Evolutionary conservation across 2,797 vertebrate species (phyloP).

Genomic region (Pteronotus mesoamericanus): DNA sequence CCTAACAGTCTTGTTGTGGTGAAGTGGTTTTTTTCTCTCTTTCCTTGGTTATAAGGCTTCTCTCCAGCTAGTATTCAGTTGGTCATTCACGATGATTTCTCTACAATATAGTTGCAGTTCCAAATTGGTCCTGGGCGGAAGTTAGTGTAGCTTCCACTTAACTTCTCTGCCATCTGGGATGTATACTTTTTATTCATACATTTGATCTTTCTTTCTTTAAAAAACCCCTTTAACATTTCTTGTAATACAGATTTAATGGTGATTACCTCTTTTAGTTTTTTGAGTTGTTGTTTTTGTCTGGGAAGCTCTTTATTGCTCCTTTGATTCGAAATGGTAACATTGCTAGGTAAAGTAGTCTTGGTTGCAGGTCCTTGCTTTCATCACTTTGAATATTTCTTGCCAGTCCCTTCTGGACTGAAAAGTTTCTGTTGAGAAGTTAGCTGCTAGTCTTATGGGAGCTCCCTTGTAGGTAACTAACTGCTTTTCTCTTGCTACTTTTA

Average conservation of each 20-base stretch:
- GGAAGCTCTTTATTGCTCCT: background rate
- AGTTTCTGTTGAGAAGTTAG: background rate
- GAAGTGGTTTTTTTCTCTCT: background rate
- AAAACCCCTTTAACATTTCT: background rate
- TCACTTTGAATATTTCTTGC: background rate
- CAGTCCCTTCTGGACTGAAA: background rate
- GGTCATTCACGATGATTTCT: background rate
- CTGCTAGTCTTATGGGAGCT: background rate
- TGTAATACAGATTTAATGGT: background rate
- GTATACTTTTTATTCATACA: background rate
- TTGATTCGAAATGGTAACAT: background rate
- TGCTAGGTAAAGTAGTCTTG: background rate
- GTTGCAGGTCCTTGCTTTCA: background rate
- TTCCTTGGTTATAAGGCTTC: background rate
- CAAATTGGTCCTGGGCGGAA: background rate
- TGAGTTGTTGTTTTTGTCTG: background rate
- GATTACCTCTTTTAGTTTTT: background rate
- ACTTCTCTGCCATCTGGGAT: background rate
- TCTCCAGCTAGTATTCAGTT: background rate
- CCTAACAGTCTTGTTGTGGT: background rate
- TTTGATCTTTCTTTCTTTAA: background rate
- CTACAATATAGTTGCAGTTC: background rate
- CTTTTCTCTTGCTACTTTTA: background rate
- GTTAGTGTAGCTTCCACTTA: background rate
- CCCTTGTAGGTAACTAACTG: background rate